A percentile compares a stretch with the other conserved stretches of the same genome.
Evolutionary conservation across 2,113 vertebrate species (phyloP).

Genomic region (Malaclemys terrapin): DNA sequence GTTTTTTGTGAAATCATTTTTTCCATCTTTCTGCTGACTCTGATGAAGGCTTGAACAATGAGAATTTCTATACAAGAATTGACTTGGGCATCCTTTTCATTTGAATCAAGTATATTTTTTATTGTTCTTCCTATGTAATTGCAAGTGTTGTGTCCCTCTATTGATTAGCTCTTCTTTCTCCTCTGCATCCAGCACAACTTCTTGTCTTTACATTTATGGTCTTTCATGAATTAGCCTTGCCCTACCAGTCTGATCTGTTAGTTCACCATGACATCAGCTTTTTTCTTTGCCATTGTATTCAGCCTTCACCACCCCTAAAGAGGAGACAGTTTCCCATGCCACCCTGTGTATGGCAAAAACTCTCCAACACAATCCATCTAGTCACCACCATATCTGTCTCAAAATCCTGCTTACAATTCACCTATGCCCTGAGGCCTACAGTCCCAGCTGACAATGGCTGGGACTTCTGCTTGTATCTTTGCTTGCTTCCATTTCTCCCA

Average conservation of each 20-base stretch:
- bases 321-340: background rate
- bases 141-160: background rate
- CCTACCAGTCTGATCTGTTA: background rate
- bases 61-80: background rate
- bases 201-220: background rate
- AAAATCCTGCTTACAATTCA: slow-evolving; percentile 23
- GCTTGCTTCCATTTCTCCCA: slow-evolving; percentile 26
- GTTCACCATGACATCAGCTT: background rate
- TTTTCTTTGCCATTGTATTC: background rate
- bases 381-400: slow-evolving; percentile 58
- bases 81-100: background rate
- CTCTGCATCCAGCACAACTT: background rate
- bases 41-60: background rate
- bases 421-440: slow-evolving; percentile 30
- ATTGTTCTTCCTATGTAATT: background rate
- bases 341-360: slow-evolving; percentile 57
- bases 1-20: background rate
- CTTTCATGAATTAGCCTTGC: background rate
- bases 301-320: background rate
- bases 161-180: background rate
- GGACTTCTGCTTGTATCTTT: background rate
- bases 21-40: background rate
- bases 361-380: slow-evolving; percentile 24
- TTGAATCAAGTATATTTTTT: slow-evolving; percentile 22
- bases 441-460: slow-evolving; percentile 44